Evolutionary conservation across 2,888 invertebrate genomes (phyloP).

Genomic region (Podabrus alpinus): DNA sequence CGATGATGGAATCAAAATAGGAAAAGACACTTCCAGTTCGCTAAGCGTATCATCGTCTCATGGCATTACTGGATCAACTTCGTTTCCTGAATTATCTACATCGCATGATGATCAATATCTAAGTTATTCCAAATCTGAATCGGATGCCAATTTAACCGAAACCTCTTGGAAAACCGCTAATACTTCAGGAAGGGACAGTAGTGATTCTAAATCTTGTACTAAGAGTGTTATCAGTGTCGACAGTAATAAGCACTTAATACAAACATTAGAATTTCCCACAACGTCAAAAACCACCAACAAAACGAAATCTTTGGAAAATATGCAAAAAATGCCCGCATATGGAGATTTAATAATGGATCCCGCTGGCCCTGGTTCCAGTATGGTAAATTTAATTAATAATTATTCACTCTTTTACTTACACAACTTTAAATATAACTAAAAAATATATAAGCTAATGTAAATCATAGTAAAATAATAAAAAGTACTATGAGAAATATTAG

Average conservation of each 20-base stretch:
- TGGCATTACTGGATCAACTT: slow-evolving; percentile 26
- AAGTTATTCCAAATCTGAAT: slow-evolving; percentile 42
- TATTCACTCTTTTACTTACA: background rate
- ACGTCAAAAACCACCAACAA: slow-evolving; percentile 31
- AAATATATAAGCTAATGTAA: background rate
- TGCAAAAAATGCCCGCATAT: slow-evolving; percentile 52
- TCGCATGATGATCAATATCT: slow-evolving; percentile 42
- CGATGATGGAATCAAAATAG: slow-evolving; percentile 21
- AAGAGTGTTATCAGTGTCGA: slow-evolving; percentile 22
- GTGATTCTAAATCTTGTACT: slow-evolving; percentile 13
- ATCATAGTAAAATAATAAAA: background rate
- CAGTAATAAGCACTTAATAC: slow-evolving; percentile 15
- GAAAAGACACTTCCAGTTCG: slow-evolving; percentile 40
- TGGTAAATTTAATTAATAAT: slow-evolving; percentile 10
- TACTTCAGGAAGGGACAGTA: slow-evolving; percentile 37
- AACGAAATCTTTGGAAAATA: slow-evolving; percentile 49
- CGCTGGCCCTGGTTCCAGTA: slow-evolving; percentile 17
- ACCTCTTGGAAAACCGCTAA: slow-evolving; percentile 45
- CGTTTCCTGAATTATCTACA: slow-evolving; percentile 36
- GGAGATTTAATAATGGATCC: slow-evolving; percentile 52
- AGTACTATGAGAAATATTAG: background rate
- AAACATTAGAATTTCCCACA: slow-evolving; percentile 1
- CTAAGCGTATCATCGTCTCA: slow-evolving; percentile 7
- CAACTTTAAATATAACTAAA: background rate
- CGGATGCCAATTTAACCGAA: slow-evolving; percentile 48